A percentile compares a stretch with the other conserved stretches of the same genome.
Evolutionary conservation across 2,888 invertebrate genomes (phyloP).

Genomic region (Clusia tigrina): DNA sequence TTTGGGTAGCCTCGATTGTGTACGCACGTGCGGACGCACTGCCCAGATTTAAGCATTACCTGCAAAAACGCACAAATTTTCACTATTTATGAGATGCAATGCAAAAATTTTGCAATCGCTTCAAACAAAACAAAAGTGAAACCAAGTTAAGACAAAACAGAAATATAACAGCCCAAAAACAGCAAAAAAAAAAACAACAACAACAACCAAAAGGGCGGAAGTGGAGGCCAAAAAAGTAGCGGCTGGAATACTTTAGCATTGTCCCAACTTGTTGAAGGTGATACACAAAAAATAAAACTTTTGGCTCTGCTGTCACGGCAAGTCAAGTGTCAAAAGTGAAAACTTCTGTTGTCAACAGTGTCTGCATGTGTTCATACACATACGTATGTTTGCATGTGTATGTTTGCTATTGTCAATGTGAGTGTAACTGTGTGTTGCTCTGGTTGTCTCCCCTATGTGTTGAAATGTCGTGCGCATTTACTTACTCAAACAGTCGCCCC

Average conservation of each 20-base stretch:
- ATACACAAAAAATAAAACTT: no score
- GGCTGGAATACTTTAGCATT: not conserved
- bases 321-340: conserved; percentile 12
- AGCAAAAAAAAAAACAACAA: not conserved
- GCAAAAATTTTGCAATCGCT: not conserved
- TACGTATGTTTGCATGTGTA: not conserved
- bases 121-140: no score
- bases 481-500: not conserved
- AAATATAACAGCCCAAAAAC: no score
- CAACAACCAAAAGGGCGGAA: not conserved
- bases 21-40: not conserved
- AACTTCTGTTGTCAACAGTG: conserved; percentile 2
- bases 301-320: not conserved
- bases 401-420: no score
- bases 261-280: no score
- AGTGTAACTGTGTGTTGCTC: not conserved
- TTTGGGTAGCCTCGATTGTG: not conserved
- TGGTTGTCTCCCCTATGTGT: not conserved
- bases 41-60: not conserved
- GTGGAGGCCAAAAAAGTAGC: conserved; percentile 4
- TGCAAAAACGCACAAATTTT: not conserved
- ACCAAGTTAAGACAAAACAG: no score
- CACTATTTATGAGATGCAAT: not conserved
- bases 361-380: not conserved
- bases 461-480: conserved; percentile 1